phyloP scores from a whole-genome alignment of 2,888 invertebrate genomes.

The Caenorhabditis angaria region DNA sequence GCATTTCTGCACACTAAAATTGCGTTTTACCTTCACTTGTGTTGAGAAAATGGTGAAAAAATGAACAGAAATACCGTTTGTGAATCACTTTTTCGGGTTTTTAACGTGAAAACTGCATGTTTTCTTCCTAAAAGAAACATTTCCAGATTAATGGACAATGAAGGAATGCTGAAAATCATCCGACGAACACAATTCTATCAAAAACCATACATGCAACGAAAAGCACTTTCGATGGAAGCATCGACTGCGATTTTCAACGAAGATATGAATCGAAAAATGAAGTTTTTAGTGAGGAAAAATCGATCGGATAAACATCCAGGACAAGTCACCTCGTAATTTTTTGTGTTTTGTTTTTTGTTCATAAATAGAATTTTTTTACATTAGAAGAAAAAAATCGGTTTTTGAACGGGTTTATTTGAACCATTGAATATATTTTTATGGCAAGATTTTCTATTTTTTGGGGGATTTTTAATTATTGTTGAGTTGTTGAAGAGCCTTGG shows the following conservation, averaged over 20 bases:
- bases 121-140: too few species aligned
- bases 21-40: too few species aligned
- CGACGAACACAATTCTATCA: conserved; percentile 73
- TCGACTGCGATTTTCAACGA: conserved; percentile 74
- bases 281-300: conserved; percentile 70
- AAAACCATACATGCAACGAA: conserved; percentile 74
- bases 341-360: background rate
- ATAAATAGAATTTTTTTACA: background rate
- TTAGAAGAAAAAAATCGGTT: background rate
- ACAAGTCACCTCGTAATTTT: conserved; percentile 53
- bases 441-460: background rate
- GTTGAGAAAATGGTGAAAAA: too few species aligned
- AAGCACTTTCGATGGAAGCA: conserved; percentile 73
- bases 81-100: too few species aligned
- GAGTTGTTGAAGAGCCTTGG: background rate
- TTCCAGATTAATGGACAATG: conserved; percentile 71
- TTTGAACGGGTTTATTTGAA: too few species aligned
- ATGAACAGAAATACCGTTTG: background rate
- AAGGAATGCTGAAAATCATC: conserved; percentile 71
- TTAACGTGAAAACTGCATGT: too few species aligned
- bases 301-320: conserved; percentile 69
- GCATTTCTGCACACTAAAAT: too few species aligned
- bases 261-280: conserved; percentile 71
- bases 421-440: background rate
- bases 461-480: background rate